Percentiles rank a stretch among this genome's conserved stretches.
Evolutionary conservation across 2,797 vertebrate genomes (phyloP).

Genomic region (Tachyglossus aculeatus): DNA sequence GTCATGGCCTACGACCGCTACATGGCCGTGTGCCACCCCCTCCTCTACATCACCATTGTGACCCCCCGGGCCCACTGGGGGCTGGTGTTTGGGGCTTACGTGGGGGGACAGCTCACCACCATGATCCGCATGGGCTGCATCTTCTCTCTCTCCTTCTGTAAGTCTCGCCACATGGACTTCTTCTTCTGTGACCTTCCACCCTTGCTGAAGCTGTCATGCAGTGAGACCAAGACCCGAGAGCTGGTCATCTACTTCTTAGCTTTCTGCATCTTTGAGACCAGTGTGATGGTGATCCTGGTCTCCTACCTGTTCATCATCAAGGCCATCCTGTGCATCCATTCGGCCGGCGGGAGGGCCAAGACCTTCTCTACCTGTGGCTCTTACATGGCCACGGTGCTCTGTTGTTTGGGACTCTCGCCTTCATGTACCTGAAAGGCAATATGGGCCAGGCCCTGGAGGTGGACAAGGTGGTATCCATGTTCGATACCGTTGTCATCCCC

Average conservation of each 20-base stretch:
- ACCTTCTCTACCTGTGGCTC: too few relatives aligned
- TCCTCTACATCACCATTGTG: slow-evolving; percentile 59
- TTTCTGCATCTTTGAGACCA: slow-evolving; percentile 58
- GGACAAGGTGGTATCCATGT: too few relatives aligned
- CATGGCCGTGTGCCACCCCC: slow-evolving; percentile 54
- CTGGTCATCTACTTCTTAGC: too few relatives aligned
- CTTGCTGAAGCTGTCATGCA: slow-evolving; percentile 62
- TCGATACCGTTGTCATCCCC: slow-evolving; percentile 64
- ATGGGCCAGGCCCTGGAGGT: too few relatives aligned
- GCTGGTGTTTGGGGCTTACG: slow-evolving; percentile 51
- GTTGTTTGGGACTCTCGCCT: too few relatives aligned
- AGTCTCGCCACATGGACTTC: slow-evolving; percentile 64
- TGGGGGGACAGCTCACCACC: slow-evolving; percentile 58
- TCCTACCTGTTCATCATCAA: too few relatives aligned
- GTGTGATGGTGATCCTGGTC: slow-evolving; percentile 44
- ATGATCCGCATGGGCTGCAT: slow-evolving; percentile 60
- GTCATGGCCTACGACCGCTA: slow-evolving; percentile 65
- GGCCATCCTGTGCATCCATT: too few relatives aligned
- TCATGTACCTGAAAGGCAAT: too few relatives aligned
- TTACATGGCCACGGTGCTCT: too few relatives aligned
- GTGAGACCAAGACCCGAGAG: slow-evolving; percentile 49
- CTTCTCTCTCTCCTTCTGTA: slow-evolving; percentile 55
- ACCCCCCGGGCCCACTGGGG: slow-evolving; percentile 34
- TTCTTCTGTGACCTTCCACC: slow-evolving; percentile 72
- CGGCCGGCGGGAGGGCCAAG: too few relatives aligned